Evolutionary conservation across 1,140 invertebrate species (phyloP).

Genomic region (Scaptomyza hsui): DNA sequence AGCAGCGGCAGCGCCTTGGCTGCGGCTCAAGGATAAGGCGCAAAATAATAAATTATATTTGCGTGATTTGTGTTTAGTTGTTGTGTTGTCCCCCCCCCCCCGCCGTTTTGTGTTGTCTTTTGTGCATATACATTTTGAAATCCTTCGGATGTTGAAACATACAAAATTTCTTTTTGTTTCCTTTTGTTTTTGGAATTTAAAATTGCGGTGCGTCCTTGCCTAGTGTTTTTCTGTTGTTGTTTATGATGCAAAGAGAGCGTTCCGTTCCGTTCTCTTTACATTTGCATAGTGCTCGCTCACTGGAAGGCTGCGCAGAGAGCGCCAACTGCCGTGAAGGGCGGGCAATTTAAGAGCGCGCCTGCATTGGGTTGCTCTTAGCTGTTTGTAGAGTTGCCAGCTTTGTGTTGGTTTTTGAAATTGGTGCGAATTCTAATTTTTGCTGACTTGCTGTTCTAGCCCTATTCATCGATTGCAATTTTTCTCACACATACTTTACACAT

Average conservation of each 20-base stretch:
- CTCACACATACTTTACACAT: slow-evolving; percentile 41
- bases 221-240: slow-evolving; percentile 16
- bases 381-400: slow-evolving; percentile 29
- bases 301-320: slow-evolving; percentile 71
- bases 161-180: slow-evolving; percentile 2
- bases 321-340: background rate
- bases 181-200: slow-evolving; percentile 8
- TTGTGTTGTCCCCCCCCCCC: slow-evolving; percentile 11
- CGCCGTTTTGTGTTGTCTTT: slow-evolving; percentile 8
- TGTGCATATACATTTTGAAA: slow-evolving; percentile 29
- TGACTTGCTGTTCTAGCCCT: slow-evolving; percentile 6
- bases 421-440: background rate
- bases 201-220: slow-evolving; percentile 22
- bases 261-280: slow-evolving; percentile 4
- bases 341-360: slow-evolving; percentile 12
- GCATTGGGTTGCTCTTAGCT: slow-evolving; percentile 10
- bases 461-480: slow-evolving; percentile 28
- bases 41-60: slow-evolving; percentile 82
- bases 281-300: background rate
- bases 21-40: slow-evolving; percentile 79
- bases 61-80: slow-evolving; percentile 72
- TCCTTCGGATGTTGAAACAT: slow-evolving; percentile 39
- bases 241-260: slow-evolving; percentile 13
- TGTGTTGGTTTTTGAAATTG: background rate
- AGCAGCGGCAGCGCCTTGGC: slow-evolving; percentile 48